A percentile compares a stretch with the other conserved stretches of the same genome.
These are phyloP conservation scores for Acanthosepion pharaonis DNA, from an alignment of 2,888 invertebrate species.

Conservation along the genomic window DNA sequence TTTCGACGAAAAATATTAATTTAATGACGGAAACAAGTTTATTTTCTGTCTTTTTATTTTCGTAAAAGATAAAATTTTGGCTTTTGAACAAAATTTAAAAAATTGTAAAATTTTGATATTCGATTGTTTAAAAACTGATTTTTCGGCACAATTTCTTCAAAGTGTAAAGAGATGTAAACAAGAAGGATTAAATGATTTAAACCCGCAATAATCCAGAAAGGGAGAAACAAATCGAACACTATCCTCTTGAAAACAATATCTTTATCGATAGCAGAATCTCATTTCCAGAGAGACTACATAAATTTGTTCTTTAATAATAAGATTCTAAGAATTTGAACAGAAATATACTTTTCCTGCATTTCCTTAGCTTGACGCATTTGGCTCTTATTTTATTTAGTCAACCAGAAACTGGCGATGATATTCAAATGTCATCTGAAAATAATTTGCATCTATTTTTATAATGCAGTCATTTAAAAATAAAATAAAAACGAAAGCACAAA, in stretches of 20 bases:
- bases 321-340: not conserved
- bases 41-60: no score
- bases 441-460: not conserved
- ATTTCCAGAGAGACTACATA: not conserved
- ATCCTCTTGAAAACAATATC: not conserved
- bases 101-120: no score
- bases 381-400: not conserved
- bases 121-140: no score
- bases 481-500: not conserved
- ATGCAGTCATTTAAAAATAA: not conserved
- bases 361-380: not conserved
- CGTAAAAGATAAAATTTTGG: no score
- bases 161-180: no score
- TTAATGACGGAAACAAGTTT: no score
- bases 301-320: not conserved
- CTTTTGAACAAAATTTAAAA: no score
- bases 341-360: not conserved
- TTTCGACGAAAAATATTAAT: no score
- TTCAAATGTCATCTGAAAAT: conserved; percentile 33
- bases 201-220: no score
- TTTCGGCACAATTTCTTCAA: no score
- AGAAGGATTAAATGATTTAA: no score
- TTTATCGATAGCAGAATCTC: not conserved
- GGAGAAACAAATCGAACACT: no score
- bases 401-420: not conserved